Base-by-base conservation (phyloP, 2,797 vertebrate genomes). In the Schizopygopsis malacanthus region DNA sequence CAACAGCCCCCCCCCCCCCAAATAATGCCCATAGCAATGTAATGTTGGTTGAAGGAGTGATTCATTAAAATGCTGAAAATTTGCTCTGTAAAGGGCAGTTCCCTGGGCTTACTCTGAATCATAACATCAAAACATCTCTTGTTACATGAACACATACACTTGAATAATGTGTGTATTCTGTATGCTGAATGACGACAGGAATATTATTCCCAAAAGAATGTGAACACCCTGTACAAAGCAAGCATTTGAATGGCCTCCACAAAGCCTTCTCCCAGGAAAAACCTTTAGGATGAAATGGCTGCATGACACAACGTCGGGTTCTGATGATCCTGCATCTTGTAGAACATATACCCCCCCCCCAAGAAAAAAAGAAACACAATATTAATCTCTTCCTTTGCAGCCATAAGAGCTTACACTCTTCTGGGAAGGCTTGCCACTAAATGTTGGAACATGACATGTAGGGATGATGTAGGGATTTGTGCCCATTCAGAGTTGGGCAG, bases 61-160 rank as follows among this genome's bases (percentile, higher is more conserved):
- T 52, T 52, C 59, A 52, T 28, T 37, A 65, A 76, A 83, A 52
- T 65, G 28, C 25, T n/a, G 20, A 65, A 52, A 52, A 41, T 39
- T 50, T 52, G 8, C 28, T 75, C 25, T 18, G 22, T 65, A 77
- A 76, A 83, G 33, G 33, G 59, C 59, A 67, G 71, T 65, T 83
- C 54, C 54, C 54, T 63, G 28, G 52, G 39, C 52, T 61, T 11
- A 20, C 3, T 33, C 28, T 63, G 52, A 73, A 25, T 63, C 70
- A 83, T 75, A 61, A 41, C 75, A 76, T 39, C 56, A 83, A 76
- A 83, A 50, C 59, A 76, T 39, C 28, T 22, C 59, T 67, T 67
- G 6, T 61, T 45, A 25, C 63, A 28, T 71, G 67, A 39, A 72
- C n/a, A 28, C n/a, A 71, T 71, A 33, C 28, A 8, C 47, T 56